Conservation (phyloP, 2,797 vertebrate species). For the Tolypeutes matacus region DNA sequence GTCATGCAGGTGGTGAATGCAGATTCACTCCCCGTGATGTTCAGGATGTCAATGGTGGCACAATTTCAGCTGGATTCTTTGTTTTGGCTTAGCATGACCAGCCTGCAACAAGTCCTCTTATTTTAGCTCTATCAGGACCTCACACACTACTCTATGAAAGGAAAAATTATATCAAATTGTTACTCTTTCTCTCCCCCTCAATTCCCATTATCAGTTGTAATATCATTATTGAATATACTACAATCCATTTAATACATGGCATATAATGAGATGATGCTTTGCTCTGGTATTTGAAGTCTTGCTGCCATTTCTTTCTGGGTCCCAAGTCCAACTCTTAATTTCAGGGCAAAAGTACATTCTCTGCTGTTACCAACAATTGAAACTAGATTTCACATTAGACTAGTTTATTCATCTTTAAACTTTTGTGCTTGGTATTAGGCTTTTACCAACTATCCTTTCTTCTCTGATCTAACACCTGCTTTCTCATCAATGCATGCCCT, state of each 20-base stretch:
- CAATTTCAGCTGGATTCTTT: neutral
- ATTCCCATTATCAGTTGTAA: neutral
- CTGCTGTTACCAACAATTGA: neutral
- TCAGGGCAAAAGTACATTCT: neutral
- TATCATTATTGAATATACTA: neutral
- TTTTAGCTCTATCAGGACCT: neutral
- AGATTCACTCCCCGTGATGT: neutral
- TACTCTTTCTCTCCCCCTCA: neutral
- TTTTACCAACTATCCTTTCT: neutral
- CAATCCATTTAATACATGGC: neutral
- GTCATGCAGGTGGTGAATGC: neutral
- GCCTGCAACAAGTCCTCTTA: neutral
- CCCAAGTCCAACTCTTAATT: neutral
- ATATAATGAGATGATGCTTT: neutral
- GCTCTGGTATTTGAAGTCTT: neutral
- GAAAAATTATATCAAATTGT: neutral
- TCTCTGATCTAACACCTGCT: neutral
- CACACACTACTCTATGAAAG: neutral
- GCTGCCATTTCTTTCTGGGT: neutral
- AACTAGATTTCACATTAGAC: neutral
- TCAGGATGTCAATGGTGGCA: neutral
- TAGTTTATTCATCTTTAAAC: neutral
- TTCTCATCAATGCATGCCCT: neutral
- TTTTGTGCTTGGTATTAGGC: neutral
- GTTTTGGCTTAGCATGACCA: neutral